Conservation (phyloP, 2,888 invertebrate genomes). For the Lithophane leautieri region DNA sequence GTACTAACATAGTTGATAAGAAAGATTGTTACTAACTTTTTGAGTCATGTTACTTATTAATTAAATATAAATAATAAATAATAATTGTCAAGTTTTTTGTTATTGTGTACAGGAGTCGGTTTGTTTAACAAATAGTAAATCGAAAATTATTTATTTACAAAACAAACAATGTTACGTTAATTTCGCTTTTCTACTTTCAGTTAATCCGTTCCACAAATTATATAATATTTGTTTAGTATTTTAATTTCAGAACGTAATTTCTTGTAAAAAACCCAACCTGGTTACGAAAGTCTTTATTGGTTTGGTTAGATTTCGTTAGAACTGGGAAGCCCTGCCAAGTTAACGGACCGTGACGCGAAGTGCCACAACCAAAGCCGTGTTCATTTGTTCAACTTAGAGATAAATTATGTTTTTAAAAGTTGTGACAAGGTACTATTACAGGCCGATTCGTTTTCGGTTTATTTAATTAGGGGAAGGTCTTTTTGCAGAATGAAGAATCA, state of each 20-base stretch:
- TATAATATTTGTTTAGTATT: background rate
- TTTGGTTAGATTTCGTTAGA: conserved; percentile 8
- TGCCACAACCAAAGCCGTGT: conserved; percentile 28
- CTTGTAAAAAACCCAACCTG: no score
- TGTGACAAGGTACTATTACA: conserved; percentile 22
- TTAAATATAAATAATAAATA: no score
- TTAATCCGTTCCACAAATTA: background rate
- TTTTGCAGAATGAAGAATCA: background rate
- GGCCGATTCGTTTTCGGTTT: conserved; percentile 21
- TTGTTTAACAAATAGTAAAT: background rate
- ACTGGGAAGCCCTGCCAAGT: conserved; percentile 1
- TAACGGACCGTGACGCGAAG: conserved; percentile 2
- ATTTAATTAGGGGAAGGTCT: background rate
- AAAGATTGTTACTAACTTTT: no score
- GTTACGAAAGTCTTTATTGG: background rate
- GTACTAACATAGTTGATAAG: no score
- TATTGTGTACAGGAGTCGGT: no score
- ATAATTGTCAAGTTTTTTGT: no score
- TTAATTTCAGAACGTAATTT: background rate
- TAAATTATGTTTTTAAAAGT: conserved; percentile 33
- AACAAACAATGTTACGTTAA: background rate
- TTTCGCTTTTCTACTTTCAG: background rate
- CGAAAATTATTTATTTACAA: conserved; percentile 7
- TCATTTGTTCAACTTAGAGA: conserved; percentile 26
- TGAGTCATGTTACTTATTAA: no score